Base-by-base conservation (phyloP, 2,888 invertebrate species). In the Parnassius apollo region DNA sequence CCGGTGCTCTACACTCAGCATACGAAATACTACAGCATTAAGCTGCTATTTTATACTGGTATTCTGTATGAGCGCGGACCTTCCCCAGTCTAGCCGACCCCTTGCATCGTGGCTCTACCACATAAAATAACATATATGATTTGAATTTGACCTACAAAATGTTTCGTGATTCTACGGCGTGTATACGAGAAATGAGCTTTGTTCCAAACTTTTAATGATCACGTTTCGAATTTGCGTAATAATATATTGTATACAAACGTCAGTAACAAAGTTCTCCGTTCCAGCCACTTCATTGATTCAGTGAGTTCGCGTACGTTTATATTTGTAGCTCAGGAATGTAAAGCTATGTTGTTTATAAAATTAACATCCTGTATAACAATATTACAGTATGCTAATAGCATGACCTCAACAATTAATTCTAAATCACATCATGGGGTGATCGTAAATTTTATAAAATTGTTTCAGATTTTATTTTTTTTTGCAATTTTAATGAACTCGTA, bases 211-310 rank as follows among this genome's bases (percentile, higher is more conserved):
- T 58, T 53, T 49, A 58, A 62, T 49, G 58, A 58, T 44, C 48
- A 44, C 25, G n/a, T 49, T 54, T 44, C 13, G 22, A 49, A 50
- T 13, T 54, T 58, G 48, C 45, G 7, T 35, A 62, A 53, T 53
- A 50, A 53, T 53, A 50, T 50, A 56, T 59, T 62, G 59, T 63
- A 59, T 59, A 59, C 54, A 62, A 54, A 63, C 51, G 50, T 55
- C 56, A 51, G 56, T 48, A 59, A 55, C 63, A 59, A 18, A 59
- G 45, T 53, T 56, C 53, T 51, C 55, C 42, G 52, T 54, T 62
- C 48, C 66, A 75, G 67, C 73, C 77, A 78, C 78, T 82, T 75
- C 82, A 84, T 83, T 84, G 80, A 82, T 83, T 77, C 79, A 49
- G 53, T 12, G 53, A 35, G 22, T 59, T 56, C 64, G 57, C 63